phyloP scores from a whole-genome alignment of 2,797 vertebrate genomes.

The Erpetoichthys calabaricus region DNA sequence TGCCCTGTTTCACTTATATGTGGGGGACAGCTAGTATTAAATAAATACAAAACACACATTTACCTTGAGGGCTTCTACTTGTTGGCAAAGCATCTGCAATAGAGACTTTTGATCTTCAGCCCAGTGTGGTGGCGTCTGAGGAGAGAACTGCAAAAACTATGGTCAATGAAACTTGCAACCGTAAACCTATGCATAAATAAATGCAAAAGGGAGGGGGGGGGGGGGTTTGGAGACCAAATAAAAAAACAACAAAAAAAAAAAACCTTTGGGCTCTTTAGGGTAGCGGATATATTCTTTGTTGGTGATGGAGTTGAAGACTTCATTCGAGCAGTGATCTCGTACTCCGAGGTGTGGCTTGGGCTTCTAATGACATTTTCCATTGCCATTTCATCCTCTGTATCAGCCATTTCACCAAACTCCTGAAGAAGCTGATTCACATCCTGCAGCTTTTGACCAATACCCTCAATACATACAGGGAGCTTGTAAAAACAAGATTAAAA shows the following conservation, averaged over 20 bases:
- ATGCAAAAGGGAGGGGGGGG: neutral
- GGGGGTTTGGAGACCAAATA: neutral
- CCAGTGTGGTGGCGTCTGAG: slow-evolving; percentile 88
- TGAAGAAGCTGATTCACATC: slow-evolving; percentile 79
- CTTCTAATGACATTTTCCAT: slow-evolving; percentile 54
- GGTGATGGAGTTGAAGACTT: slow-evolving; percentile 77
- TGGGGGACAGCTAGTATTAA: too few relatives aligned
- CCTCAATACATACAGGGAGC: slow-evolving; percentile 81
- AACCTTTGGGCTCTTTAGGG: slow-evolving; percentile 78
- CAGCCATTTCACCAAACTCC: slow-evolving; percentile 49
- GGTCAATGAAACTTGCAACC: neutral
- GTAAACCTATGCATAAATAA: slow-evolving; percentile 8
- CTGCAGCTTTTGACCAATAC: slow-evolving; percentile 74
- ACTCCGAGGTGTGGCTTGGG: slow-evolving; percentile 41
- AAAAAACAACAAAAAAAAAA: neutral
- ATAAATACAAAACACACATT: too few relatives aligned
- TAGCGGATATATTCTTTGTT: slow-evolving; percentile 65
- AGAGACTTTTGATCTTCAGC: slow-evolving; percentile 87
- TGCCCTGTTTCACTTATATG: too few relatives aligned
- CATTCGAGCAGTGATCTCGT: slow-evolving; percentile 42
- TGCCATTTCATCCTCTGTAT: slow-evolving; percentile 31
- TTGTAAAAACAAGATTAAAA: slow-evolving; percentile 23
- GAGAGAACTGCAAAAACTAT: slow-evolving; percentile 59
- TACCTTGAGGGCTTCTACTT: slow-evolving; percentile 93
- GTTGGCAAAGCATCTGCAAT: slow-evolving; percentile 84